phyloP scores from a whole-genome alignment of 2,888 invertebrate species.

The Chrysodeixis includens region DNA sequence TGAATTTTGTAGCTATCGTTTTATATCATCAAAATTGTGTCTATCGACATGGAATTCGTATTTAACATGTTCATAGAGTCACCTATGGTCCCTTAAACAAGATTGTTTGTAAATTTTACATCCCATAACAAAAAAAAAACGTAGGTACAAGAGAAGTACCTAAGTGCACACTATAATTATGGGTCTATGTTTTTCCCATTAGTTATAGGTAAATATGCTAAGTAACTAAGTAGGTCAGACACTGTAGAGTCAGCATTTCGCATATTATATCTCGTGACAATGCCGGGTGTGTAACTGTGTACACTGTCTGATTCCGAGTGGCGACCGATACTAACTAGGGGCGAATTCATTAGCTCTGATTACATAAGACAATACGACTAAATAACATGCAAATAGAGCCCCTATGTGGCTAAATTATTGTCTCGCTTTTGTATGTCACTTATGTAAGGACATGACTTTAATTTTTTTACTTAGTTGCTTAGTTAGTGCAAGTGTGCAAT shows the following conservation, averaged over 20 bases:
- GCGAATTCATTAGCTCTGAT: constrained; percentile 84
- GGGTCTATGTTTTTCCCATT: too few relatives aligned
- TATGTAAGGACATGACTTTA: neutral
- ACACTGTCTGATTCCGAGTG: constrained; percentile 35
- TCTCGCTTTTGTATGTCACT: constrained; percentile 20
- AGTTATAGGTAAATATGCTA: too few relatives aligned
- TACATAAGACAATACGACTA: constrained; percentile 81
- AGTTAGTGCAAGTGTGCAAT: neutral
- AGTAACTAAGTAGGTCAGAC: too few relatives aligned
- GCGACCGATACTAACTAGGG: constrained; percentile 77
- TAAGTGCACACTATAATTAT: too few relatives aligned
- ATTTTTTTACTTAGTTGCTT: neutral
- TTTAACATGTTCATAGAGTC: too few relatives aligned
- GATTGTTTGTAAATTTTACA: too few relatives aligned
- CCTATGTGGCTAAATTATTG: constrained; percentile 50
- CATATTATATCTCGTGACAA: constrained; percentile 11
- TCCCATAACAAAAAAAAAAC: too few relatives aligned
- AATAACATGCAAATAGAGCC: constrained; percentile 75
- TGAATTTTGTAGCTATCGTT: neutral
- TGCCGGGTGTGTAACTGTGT: constrained; percentile 10
- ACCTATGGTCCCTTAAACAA: too few relatives aligned
- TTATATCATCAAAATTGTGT: too few relatives aligned
- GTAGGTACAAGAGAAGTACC: too few relatives aligned
- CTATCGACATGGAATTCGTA: too few relatives aligned
- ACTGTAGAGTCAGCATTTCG: constrained; percentile 10